Conservation (phyloP, 2,888 invertebrate species). For the Homarus gammarus region DNA sequence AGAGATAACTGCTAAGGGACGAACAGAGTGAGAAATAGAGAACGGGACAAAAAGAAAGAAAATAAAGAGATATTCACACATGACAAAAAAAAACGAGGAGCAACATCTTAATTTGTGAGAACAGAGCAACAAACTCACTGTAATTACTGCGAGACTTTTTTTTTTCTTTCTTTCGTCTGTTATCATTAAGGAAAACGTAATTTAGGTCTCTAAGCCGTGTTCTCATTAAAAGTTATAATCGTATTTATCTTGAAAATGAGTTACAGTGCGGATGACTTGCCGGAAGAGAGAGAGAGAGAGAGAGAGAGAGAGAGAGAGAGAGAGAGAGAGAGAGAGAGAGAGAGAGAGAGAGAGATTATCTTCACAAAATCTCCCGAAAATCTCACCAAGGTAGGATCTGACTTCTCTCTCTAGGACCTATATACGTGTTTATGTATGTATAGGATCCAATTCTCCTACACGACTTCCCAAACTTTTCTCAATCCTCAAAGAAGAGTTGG, state of each 20-base stretch:
- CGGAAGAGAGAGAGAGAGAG: background rate
- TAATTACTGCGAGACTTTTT: conserved; percentile 22
- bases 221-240: conserved; percentile 53
- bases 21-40: background rate
- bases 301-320: background rate
- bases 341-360: too few species aligned
- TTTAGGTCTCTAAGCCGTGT: conserved; percentile 42
- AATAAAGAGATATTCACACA: background rate
- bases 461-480: background rate
- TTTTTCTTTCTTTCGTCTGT: conserved; percentile 28
- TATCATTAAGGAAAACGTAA: conserved; percentile 46
- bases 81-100: background rate
- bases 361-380: too few species aligned
- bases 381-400: too few species aligned
- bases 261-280: conserved; percentile 1
- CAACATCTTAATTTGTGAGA: background rate
- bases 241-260: conserved; percentile 42
- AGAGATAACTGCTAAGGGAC: background rate
- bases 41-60: background rate
- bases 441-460: background rate
- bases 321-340: background rate
- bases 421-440: too few species aligned
- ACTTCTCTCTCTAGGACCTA: too few species aligned
- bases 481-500: background rate
- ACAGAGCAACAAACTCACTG: conserved; percentile 31